Base-by-base conservation (phyloP, 2,888 invertebrate genomes). In the Agonopterix arenella region DNA sequence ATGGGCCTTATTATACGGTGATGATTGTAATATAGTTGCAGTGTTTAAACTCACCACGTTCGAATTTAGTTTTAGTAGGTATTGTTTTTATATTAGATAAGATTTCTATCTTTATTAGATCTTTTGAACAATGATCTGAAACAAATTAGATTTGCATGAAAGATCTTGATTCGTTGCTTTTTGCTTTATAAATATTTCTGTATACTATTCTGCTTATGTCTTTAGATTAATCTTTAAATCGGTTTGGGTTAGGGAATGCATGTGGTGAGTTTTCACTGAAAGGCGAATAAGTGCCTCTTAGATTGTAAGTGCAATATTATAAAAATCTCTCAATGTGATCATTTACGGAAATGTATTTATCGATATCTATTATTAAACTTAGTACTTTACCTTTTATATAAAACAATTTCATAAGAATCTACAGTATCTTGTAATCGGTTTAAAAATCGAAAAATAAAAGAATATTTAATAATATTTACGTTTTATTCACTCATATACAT, bases 21-120 rank as follows among this genome's bases (percentile, higher is more conserved):
- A 47, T 58, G 51, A 54, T 46, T 49, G 43, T 28, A 28, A 28
- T 56, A 11, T 43, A 52, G 49, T 28, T 49, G 43, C 47, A 81
- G 84, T 84, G 82, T 52, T 76, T 67, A 88, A 88, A 74, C 85
- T 84, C 84, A 88, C 88, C 88, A 88, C 85, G 88, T 88, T 74
- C 86, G 72, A 72, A 57, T 50, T 53, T 54, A 57, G 46, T 48
- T 53, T 52, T 56, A 54, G 43, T 52, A 52, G 28, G 28, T 53
- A 48, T 42, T 42, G 44, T 36, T 18, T 42, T 45, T 47, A 45
- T 49, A 44, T 49, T 47, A 43, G 7, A 11, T 11, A 8, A 11
- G 8, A 11, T 43, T 11, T 42, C 2, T 42, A 18, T 18, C 18
- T 18, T 18, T 18, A 2, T 18, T 28, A 28, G n/a, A 28, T 45